Evolutionary conservation across 1,140 invertebrate genomes (phyloP).

Genomic region (Adoxophyes honmai): DNA sequence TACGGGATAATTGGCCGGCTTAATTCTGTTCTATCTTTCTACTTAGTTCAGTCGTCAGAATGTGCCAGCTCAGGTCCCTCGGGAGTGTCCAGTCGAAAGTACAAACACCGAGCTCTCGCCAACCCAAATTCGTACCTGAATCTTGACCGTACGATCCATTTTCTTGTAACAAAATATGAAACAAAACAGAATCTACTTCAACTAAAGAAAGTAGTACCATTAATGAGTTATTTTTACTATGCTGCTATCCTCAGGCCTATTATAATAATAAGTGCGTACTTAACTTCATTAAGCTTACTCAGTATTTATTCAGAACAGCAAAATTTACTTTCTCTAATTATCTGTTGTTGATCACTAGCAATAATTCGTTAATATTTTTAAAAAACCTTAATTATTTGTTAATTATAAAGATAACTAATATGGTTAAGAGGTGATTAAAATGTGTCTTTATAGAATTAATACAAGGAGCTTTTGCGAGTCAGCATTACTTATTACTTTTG

Average conservation of each 20-base stretch:
- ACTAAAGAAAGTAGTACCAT: slow-evolving; percentile 54
- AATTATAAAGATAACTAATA: too few species aligned
- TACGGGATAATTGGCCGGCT: slow-evolving; percentile 76
- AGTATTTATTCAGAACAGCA: too few species aligned
- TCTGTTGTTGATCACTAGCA: too few species aligned
- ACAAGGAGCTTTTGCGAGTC: too few species aligned
- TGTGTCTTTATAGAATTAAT: too few species aligned
- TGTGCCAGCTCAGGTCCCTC: slow-evolving; percentile 70
- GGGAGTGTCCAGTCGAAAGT: slow-evolving; percentile 63
- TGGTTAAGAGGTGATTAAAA: too few species aligned
- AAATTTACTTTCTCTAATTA: too few species aligned
- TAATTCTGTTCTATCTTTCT: slow-evolving; percentile 77
- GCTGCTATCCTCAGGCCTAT: slow-evolving; percentile 7
- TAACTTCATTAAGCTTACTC: too few species aligned
- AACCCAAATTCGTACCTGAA: slow-evolving; percentile 56
- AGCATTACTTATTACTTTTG: slow-evolving; percentile 2
- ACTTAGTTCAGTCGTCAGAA: slow-evolving; percentile 76
- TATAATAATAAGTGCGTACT: neutral
- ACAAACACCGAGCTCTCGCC: slow-evolving; percentile 52
- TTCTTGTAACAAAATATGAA: slow-evolving; percentile 36
- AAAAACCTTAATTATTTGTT: too few species aligned
- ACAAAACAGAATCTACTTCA: slow-evolving; percentile 38
- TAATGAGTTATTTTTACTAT: slow-evolving; percentile 58
- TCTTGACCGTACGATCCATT: slow-evolving; percentile 39
- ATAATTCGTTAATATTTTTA: too few species aligned